These are phyloP conservation scores for Falco naumanni DNA, from an alignment of 2,797 vertebrate species.

Conservation along the genomic window DNA sequence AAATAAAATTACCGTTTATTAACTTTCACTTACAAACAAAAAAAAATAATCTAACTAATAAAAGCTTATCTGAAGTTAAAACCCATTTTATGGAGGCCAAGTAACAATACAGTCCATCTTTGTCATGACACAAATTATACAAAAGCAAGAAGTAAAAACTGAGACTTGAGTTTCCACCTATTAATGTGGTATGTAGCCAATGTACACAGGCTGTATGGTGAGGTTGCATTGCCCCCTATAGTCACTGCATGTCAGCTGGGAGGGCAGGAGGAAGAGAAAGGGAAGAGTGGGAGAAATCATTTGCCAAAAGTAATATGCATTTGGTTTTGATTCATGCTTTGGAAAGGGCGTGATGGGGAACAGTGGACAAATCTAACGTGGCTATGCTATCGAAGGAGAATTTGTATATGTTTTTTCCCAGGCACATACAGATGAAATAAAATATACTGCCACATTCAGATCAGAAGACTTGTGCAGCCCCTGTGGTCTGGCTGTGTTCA, in stretches of 20 bases:
- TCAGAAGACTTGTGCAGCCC: neutral
- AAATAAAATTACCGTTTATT: conserved; percentile 53
- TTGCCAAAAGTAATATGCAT: neutral
- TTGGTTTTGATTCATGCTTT: neutral
- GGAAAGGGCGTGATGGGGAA: neutral
- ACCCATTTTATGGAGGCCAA: neutral
- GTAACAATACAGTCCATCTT: neutral
- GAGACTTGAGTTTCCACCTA: conserved; percentile 6
- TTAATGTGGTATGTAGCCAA: neutral
- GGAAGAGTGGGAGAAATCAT: neutral
- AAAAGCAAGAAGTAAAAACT: conserved; percentile 45
- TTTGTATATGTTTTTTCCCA: neutral
- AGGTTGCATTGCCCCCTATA: conserved; percentile 80
- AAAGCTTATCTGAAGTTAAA: conserved; percentile 3
- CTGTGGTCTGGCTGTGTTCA: neutral
- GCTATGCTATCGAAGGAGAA: neutral
- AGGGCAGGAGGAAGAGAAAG: neutral
- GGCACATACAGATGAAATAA: neutral
- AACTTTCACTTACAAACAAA: conserved; percentile 20
- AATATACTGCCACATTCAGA: neutral
- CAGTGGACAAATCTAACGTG: neutral
- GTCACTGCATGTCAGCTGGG: conserved; percentile 67
- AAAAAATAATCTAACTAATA: neutral
- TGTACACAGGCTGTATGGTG: conserved; percentile 30
- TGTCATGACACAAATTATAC: neutral